Conservation (phyloP, 2,113 vertebrate species). For the Hirundichthys speculiger region DNA sequence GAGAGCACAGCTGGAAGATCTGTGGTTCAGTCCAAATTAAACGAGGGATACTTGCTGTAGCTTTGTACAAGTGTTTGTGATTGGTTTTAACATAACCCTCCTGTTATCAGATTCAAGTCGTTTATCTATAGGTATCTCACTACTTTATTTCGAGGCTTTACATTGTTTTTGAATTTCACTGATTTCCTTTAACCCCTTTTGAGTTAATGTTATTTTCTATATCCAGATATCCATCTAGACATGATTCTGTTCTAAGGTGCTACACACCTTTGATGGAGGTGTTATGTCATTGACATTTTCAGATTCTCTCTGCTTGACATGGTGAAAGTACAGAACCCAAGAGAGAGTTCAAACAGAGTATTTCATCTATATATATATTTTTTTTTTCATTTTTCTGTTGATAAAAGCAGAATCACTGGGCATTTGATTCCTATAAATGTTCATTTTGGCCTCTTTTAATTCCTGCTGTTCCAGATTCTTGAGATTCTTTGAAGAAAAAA, state of each 20-base stretch:
- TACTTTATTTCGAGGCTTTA: constrained; percentile 30
- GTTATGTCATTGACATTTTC: background rate
- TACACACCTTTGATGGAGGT: too few relatives aligned
- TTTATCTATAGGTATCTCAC: constrained; percentile 18
- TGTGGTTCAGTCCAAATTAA: constrained; percentile 33
- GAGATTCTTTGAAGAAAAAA: too few relatives aligned
- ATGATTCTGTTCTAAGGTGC: constrained; percentile 12
- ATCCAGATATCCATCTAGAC: constrained; percentile 7
- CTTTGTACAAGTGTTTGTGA: constrained; percentile 32
- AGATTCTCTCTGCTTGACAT: background rate
- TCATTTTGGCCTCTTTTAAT: too few relatives aligned
- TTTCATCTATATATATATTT: too few relatives aligned
- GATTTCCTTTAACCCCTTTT: constrained; percentile 6
- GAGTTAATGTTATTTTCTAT: constrained; percentile 11
- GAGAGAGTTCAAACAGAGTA: too few relatives aligned
- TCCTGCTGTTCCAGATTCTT: too few relatives aligned
- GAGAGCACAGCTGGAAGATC: constrained; percentile 14
- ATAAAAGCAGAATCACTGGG: too few relatives aligned
- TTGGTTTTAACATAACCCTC: constrained; percentile 23
- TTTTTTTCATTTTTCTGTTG: too few relatives aligned
- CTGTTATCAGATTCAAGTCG: constrained; percentile 14
- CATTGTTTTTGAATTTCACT: background rate
- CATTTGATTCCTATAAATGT: too few relatives aligned
- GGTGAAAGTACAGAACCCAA: too few relatives aligned
- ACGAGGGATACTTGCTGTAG: background rate